A percentile compares a stretch with the other conserved stretches of the same genome.
These are phyloP conservation scores for Vanessa cardui DNA, from an alignment of 2,888 invertebrate genomes.

Conservation along the genomic window DNA sequence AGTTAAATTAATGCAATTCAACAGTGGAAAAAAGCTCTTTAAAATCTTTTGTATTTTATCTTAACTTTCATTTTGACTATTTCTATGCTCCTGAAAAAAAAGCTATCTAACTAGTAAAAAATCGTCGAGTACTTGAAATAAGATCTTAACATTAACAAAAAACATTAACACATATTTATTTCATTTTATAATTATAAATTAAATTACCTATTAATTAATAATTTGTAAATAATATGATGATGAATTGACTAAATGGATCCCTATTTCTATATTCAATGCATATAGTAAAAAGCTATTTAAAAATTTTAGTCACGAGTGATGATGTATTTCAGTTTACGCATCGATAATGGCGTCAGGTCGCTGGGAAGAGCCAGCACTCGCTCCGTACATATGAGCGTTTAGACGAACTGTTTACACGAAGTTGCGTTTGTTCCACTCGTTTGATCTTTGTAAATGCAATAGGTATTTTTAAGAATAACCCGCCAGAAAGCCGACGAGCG, in stretches of 20 bases:
- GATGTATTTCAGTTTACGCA: constrained; percentile 56
- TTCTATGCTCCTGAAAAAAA: too few species aligned
- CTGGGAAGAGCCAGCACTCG: constrained; percentile 41
- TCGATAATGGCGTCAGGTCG: constrained; percentile 49
- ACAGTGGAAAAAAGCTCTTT: too few species aligned
- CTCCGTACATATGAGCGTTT: constrained; percentile 50
- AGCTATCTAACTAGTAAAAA: too few species aligned
- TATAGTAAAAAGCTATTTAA: constrained; percentile 25
- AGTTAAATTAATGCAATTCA: too few species aligned
- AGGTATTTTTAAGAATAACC: constrained; percentile 79
- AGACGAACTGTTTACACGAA: constrained; percentile 74
- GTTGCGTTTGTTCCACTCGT: constrained; percentile 75
- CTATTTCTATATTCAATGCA: background rate
- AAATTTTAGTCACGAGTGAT: constrained; percentile 44
- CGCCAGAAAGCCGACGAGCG: constrained; percentile 63
- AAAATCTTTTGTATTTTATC: too few species aligned
- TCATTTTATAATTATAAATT: too few species aligned
- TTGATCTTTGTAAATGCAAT: constrained; percentile 83
- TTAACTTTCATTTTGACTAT: too few species aligned
- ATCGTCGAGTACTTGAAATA: too few species aligned
- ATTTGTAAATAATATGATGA: background rate
- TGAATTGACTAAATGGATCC: background rate
- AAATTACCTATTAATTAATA: too few species aligned
- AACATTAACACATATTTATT: too few species aligned
- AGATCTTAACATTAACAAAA: too few species aligned